Base-by-base conservation (phyloP, 2,797 vertebrate genomes). In the Sphenodon punctatus region DNA sequence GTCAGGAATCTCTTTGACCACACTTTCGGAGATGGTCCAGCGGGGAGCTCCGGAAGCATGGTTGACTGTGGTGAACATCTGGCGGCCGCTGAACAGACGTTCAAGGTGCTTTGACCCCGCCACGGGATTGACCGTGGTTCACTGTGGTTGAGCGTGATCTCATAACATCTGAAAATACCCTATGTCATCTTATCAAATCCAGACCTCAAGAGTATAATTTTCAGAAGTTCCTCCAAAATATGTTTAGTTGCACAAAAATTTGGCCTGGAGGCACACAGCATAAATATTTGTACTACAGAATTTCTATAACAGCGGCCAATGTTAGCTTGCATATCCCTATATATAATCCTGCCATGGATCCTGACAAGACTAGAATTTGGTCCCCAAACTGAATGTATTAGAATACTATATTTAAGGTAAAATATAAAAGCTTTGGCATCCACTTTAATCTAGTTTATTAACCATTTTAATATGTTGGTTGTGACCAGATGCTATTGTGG, bases 401-500 rank as follows among this genome's bases (percentile, higher is more conserved):
- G 48, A 49, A n/a, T 83, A 17, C 12, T 8, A 27, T 59, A 84
- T 83, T 3, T 15, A 58, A 43, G 76, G 61, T 80, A 88, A 75
- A 67, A 78, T 43, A 30, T 78, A 30, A 84, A 89, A 72, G 10
- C 82, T 79, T 73, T 38, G 48, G 8, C 43, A 38, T 82, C 67
- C 53, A 82, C 74, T 82, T 84, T 75, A 83, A 78, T 74, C 82
- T 41, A 66, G 43, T 38, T 88, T 86, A 53, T 86, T 91, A 89
- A 91, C 86, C 68, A 78, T 60, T 12, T 82, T 83, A 81, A 86
- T 56, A 30, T 19, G 42, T 17, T 49, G 34, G 42, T 92, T 95
- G 90, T 92, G 95, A 94, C 90, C 82, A 77, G 84, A 91, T 75
- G 88, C 93, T 85, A 88, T 49, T 8, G 81, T 80, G 87, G 85